Percentiles rank a stretch among this genome's conserved stretches.
Evolutionary conservation across 2,888 invertebrate genomes (phyloP).

Genomic region (Pammene fasciana): DNA sequence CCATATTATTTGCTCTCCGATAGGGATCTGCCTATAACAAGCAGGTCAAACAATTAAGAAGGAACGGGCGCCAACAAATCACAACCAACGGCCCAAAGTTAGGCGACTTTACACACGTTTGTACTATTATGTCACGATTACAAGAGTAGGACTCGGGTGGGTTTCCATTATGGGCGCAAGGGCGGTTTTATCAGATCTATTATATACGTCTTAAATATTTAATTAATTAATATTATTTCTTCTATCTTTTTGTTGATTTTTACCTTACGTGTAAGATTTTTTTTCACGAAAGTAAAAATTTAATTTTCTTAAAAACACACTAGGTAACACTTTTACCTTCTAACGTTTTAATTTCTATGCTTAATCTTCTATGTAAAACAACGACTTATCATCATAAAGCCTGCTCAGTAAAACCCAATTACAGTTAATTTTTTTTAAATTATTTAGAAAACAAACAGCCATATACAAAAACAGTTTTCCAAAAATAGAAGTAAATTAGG

Average conservation of each 20-base stretch:
- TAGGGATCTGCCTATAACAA: slow-evolving; percentile 30
- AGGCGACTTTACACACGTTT: slow-evolving; percentile 38
- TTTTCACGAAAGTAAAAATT: background rate
- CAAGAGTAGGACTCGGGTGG: slow-evolving; percentile 32
- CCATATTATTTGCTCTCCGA: slow-evolving; percentile 27
- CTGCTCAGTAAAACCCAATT: too few relatives aligned
- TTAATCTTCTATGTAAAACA: too few relatives aligned
- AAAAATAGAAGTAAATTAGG: too few relatives aligned
- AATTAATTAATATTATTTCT: too few relatives aligned
- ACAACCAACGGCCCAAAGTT: slow-evolving; percentile 37
- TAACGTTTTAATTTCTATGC: too few relatives aligned
- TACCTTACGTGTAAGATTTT: background rate
- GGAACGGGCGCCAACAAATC: slow-evolving; percentile 36
- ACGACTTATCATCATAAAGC: too few relatives aligned
- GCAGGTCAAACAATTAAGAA: slow-evolving; percentile 33
- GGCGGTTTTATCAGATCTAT: background rate
- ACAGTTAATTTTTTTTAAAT: too few relatives aligned
- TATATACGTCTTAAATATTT: background rate
- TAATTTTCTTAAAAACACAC: too few relatives aligned
- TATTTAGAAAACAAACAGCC: too few relatives aligned
- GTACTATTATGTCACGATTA: slow-evolving; percentile 41
- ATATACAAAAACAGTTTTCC: too few relatives aligned
- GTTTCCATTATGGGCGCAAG: slow-evolving; percentile 25
- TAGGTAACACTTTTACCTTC: too few relatives aligned
- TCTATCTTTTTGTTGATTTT: background rate